Evolutionary conservation across 2,113 vertebrate genomes (phyloP).

Genomic region (Jaculus jaculus): DNA sequence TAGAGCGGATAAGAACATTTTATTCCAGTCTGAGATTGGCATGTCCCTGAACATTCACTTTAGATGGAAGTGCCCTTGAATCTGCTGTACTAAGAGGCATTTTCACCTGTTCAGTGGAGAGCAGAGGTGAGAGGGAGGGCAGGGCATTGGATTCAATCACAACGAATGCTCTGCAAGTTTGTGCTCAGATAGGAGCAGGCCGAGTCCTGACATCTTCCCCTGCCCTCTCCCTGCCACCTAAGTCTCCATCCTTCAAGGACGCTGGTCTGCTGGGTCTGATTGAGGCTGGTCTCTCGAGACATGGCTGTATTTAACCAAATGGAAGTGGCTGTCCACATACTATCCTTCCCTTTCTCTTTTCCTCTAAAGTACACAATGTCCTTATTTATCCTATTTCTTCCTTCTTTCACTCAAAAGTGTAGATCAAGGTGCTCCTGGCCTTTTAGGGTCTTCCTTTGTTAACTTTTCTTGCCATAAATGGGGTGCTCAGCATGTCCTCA

Average conservation of each 20-base stretch:
- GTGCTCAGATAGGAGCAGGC: background rate
- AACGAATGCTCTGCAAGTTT: conserved; percentile 34
- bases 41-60: background rate
- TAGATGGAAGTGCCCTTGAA: conserved; percentile 24
- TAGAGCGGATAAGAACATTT: rapidly evolving
- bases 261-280: conserved; percentile 12
- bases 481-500: background rate
- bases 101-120: conserved; percentile 46
- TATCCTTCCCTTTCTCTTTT: background rate
- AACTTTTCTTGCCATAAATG: background rate
- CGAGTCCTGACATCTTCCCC: background rate
- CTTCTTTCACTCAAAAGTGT: background rate
- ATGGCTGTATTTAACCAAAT: background rate
- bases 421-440: background rate
- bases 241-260: conserved; percentile 1
- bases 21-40: background rate
- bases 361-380: background rate
- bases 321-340: background rate
- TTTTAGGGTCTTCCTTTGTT: background rate
- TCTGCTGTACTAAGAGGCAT: conserved; percentile 25
- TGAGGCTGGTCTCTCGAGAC: background rate
- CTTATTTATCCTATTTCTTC: background rate
- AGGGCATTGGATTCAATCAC: conserved; percentile 52
- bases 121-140: background rate
- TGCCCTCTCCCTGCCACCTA: background rate